Percentiles rank a stretch among this genome's conserved stretches.
Conservation (phyloP, 2,113 vertebrate genomes). For the Phalacrocorax carbo region DNA sequence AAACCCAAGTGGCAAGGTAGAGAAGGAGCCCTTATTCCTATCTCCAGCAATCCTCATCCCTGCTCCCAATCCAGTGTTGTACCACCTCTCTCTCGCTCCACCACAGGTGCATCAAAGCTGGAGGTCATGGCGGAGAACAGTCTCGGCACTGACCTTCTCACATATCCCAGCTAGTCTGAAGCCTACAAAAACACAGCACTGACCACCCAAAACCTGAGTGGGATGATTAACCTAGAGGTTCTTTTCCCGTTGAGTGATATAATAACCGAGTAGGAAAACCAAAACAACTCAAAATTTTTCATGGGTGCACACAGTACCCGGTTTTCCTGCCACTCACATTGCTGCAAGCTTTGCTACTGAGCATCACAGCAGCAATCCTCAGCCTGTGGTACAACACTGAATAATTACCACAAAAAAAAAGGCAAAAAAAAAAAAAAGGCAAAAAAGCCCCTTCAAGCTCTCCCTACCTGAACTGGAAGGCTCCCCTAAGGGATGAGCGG, state of each 20-base stretch:
- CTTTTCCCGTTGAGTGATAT: background rate
- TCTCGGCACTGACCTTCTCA: background rate
- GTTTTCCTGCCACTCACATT: background rate
- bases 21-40: background rate
- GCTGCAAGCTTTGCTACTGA: background rate
- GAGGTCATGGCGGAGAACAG: accelerated
- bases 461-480: background rate
- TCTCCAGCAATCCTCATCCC: background rate
- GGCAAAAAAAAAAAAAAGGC: no score
- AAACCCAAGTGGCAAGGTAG: background rate
- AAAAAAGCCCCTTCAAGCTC: background rate
- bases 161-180: background rate
- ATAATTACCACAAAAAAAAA: background rate
- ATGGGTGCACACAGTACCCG: background rate
- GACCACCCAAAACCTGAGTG: background rate
- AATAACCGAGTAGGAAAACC: background rate
- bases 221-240: background rate
- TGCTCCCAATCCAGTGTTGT: background rate
- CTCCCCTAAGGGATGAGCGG: background rate
- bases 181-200: background rate
- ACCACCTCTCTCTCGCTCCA: background rate
- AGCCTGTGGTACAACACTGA: background rate
- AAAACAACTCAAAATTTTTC: background rate
- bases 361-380: background rate
- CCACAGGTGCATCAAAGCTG: background rate